These are phyloP conservation scores for Ischnus inquisitorius DNA, from an alignment of 2,888 invertebrate species.

Conservation along the genomic window DNA sequence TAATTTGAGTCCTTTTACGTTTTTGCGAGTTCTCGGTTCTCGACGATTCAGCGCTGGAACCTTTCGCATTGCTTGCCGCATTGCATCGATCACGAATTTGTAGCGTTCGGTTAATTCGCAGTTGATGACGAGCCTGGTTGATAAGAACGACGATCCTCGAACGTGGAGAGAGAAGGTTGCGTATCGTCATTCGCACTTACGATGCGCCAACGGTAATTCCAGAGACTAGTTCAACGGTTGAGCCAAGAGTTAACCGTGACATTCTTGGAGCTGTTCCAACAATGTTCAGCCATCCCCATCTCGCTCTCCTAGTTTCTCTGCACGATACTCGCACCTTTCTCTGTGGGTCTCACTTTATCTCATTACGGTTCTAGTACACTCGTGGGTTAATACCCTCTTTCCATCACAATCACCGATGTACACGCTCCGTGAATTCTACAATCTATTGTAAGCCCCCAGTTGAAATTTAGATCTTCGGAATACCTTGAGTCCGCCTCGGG, in stretches of 20 bases:
- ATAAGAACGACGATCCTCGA: neutral
- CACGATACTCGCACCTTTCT: constrained; percentile 4
- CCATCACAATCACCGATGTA: constrained; percentile 32
- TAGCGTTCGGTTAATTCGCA: neutral
- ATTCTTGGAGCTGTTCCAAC: constrained; percentile 63
- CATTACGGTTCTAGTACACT: constrained; percentile 30
- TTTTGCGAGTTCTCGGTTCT: neutral
- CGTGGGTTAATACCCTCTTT: constrained; percentile 38
- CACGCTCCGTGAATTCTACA: constrained; percentile 40
- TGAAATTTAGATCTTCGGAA: constrained; percentile 8
- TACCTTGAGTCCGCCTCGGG: neutral
- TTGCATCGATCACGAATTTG: neutral
- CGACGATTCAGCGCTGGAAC: neutral
- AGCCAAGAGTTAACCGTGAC: constrained; percentile 52
- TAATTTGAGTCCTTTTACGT: neutral
- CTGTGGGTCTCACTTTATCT: constrained; percentile 37
- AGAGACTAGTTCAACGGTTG: constrained; percentile 32
- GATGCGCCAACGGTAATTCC: constrained; percentile 20
- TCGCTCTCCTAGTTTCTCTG: neutral
- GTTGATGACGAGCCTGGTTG: neutral
- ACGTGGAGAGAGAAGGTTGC: neutral
- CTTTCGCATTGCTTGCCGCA: neutral
- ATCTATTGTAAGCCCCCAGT: constrained; percentile 20
- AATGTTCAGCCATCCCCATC: constrained; percentile 46
- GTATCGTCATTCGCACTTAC: constrained; percentile 17